Evolutionary conservation across 2,113 vertebrate genomes (phyloP).

Genomic region (Aldabrachelys gigantea): DNA sequence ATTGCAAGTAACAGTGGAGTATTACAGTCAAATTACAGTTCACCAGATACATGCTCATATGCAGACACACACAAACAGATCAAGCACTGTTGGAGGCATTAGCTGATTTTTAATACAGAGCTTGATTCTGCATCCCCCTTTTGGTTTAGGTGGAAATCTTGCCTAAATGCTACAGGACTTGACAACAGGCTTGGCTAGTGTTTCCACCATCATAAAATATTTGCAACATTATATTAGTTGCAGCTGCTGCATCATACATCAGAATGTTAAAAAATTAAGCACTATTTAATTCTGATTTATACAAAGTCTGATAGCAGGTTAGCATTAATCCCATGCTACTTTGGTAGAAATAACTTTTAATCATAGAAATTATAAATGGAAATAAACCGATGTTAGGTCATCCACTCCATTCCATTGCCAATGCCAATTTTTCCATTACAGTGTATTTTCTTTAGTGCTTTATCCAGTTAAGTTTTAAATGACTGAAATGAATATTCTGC

Average conservation of each 20-base stretch:
- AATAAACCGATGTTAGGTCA: neutral
- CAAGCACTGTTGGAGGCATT: neutral
- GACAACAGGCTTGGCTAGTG: neutral
- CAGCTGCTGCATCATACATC: neutral
- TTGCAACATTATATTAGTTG: neutral
- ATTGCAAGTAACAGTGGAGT: fast-evolving
- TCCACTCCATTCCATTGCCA: neutral
- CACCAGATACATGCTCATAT: neutral
- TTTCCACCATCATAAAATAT: neutral
- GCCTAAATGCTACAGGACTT: neutral
- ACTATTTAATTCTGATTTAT: neutral
- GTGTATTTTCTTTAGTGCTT: neutral
- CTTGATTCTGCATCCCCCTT: neutral
- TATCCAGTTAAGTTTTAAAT: neutral
- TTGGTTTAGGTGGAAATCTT: neutral
- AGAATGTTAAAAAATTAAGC: neutral
- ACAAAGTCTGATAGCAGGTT: neutral
- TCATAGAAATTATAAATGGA: neutral
- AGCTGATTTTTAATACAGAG: neutral
- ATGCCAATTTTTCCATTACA: neutral
- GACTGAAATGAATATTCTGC: neutral
- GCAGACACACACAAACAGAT: neutral
- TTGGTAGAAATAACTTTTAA: neutral
- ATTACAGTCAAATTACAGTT: neutral
- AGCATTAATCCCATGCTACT: neutral